Conservation (phyloP, 2,797 vertebrate genomes). For the Typhlichthys subterraneus region DNA sequence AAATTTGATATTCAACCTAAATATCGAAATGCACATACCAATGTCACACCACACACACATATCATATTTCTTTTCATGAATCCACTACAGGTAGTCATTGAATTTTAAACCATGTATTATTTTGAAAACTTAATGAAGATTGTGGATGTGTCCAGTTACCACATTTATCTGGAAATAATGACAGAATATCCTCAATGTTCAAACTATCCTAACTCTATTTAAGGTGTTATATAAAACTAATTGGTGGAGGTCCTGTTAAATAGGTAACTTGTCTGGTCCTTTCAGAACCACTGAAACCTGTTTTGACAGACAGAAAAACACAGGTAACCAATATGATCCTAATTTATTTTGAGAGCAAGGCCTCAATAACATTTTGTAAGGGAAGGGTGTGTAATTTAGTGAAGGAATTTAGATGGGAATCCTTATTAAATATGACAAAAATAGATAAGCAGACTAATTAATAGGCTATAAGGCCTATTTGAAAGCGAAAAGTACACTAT, state of each 20-base stretch:
- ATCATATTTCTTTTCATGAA: too few relatives aligned
- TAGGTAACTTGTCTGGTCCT: slow-evolving; percentile 48
- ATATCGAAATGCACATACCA: too few relatives aligned
- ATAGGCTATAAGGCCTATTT: too few relatives aligned
- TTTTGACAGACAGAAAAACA: slow-evolving; percentile 6
- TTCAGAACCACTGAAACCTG: slow-evolving; percentile 10
- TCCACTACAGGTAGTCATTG: too few relatives aligned
- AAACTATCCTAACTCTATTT: slow-evolving; percentile 39
- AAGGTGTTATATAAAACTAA: slow-evolving; percentile 71
- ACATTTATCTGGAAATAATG: not conserved
- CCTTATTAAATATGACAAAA: not conserved
- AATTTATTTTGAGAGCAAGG: not conserved
- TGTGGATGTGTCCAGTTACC: slow-evolving; percentile 38
- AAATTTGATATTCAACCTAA: too few relatives aligned
- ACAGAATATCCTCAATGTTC: slow-evolving; percentile 65
- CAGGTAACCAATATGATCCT: not conserved
- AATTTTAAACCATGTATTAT: too few relatives aligned
- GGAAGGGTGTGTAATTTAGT: not conserved
- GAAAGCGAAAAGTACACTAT: too few relatives aligned
- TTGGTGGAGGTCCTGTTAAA: slow-evolving; percentile 57
- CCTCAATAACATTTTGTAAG: not conserved
- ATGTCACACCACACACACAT: too few relatives aligned
- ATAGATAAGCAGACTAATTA: too few relatives aligned
- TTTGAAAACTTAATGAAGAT: too few relatives aligned
- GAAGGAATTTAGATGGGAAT: not conserved